phyloP scores from a whole-genome alignment of 2,113 vertebrate genomes.

The Cettia cetti region DNA sequence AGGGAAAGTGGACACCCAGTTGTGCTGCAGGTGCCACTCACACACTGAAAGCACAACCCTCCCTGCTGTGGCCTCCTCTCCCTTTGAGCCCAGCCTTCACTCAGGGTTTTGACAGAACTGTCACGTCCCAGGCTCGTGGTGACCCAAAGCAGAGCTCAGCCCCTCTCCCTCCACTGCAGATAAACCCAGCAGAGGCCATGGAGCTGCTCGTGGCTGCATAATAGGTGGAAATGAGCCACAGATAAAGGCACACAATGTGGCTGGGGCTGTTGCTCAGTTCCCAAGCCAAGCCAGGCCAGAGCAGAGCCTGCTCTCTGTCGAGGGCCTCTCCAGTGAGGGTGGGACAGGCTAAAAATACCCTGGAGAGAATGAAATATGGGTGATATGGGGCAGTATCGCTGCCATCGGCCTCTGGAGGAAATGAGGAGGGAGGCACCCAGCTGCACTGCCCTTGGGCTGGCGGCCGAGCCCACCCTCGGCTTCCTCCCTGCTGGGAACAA shows the following conservation, averaged over 20 bases:
- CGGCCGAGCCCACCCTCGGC: rapidly evolving
- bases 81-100: neutral
- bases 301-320: neutral
- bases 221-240: slow-evolving; percentile 65
- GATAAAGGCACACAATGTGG: slow-evolving; percentile 53
- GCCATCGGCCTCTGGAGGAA: neutral
- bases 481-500: neutral
- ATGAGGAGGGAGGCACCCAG: neutral
- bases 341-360: slow-evolving; percentile 63
- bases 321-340: slow-evolving; percentile 24
- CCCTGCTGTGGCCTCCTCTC: neutral
- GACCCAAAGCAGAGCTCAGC: neutral
- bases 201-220: slow-evolving; percentile 26
- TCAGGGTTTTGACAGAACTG: neutral
- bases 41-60: neutral
- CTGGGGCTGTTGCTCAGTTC: slow-evolving; percentile 30
- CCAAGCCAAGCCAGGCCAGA: neutral
- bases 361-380: slow-evolving; percentile 40
- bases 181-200: neutral
- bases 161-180: neutral
- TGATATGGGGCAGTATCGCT: neutral
- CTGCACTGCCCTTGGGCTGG: neutral
- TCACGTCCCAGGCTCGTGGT: rapidly evolving
- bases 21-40: neutral
- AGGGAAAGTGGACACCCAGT: too few relatives aligned